A percentile compares a stretch with the other conserved stretches of the same genome.
These are phyloP conservation scores for Palythoa caribaeorum DNA, from an alignment of 92 coral and sea anemone species.

Conservation along the genomic window DNA sequence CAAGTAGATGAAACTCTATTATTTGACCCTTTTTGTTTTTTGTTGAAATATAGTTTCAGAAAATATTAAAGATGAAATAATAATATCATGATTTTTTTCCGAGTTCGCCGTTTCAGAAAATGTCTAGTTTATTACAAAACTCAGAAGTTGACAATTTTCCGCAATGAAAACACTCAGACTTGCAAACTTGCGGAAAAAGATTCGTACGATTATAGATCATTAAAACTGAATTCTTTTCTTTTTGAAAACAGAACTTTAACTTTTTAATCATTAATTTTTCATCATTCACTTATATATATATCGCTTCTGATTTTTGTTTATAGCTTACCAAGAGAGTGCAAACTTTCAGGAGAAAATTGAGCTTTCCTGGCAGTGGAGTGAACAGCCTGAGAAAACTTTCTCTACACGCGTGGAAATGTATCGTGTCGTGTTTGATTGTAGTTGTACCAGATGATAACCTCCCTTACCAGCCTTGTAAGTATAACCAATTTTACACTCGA, in stretches of 20 bases:
- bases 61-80: too few species aligned
- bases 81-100: too few species aligned
- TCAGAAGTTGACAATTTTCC: too few species aligned
- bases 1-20: too few species aligned
- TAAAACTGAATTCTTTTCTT: too few species aligned
- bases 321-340: background rate
- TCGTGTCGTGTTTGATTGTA: constrained; percentile 5
- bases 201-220: too few species aligned
- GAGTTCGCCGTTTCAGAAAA: too few species aligned
- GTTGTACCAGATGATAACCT: background rate
- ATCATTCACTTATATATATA: background rate
- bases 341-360: background rate
- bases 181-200: too few species aligned
- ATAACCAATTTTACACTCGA: background rate
- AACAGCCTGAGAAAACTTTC: background rate
- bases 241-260: background rate
- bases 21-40: too few species aligned
- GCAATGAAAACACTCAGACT: too few species aligned
- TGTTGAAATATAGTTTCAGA: too few species aligned
- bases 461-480: constrained; percentile 21
- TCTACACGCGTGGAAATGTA: background rate
- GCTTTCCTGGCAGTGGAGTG: background rate
- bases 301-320: background rate
- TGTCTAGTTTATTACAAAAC: too few species aligned
- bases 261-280: background rate